These are phyloP conservation scores for Thelaira solivaga DNA, from an alignment of 2,888 invertebrate genomes.

Conservation along the genomic window DNA sequence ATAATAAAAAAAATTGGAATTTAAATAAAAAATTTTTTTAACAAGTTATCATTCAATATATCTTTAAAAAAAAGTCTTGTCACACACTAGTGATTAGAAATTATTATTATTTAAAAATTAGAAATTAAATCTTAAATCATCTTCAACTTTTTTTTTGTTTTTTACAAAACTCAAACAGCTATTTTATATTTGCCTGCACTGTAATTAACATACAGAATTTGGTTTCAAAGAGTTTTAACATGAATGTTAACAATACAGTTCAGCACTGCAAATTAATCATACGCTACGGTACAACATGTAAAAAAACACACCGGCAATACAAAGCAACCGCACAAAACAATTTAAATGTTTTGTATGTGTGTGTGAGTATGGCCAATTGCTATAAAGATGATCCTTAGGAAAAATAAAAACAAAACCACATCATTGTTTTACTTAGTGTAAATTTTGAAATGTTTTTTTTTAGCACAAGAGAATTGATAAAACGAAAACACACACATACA, in stretches of 20 bases:
- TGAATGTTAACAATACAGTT: constrained; percentile 7
- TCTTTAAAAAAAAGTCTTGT: too few relatives aligned
- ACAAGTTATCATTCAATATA: too few relatives aligned
- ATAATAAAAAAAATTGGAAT: too few relatives aligned
- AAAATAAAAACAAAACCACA: neutral
- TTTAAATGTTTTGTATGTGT: neutral
- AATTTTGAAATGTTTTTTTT: neutral
- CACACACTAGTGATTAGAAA: too few relatives aligned
- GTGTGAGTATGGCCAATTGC: constrained; percentile 4
- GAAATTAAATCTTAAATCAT: too few relatives aligned
- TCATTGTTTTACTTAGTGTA: neutral
- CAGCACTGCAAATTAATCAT: constrained; percentile 6
- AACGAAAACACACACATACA: neutral
- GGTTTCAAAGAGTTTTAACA: neutral
- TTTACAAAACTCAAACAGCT: too few relatives aligned
- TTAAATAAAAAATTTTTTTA: too few relatives aligned
- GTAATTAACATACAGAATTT: neutral
- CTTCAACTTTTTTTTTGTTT: too few relatives aligned
- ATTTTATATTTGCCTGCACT: neutral
- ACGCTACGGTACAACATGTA: neutral
- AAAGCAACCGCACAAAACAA: neutral
- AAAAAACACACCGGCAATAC: neutral
- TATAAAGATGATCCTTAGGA: constrained; percentile 34
- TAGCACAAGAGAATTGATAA: neutral
- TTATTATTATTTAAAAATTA: too few relatives aligned